A percentile compares a stretch with the other conserved stretches of the same genome.
phyloP scores from a whole-genome alignment of 2,797 vertebrate species.

The Crenichthys baileyi region DNA sequence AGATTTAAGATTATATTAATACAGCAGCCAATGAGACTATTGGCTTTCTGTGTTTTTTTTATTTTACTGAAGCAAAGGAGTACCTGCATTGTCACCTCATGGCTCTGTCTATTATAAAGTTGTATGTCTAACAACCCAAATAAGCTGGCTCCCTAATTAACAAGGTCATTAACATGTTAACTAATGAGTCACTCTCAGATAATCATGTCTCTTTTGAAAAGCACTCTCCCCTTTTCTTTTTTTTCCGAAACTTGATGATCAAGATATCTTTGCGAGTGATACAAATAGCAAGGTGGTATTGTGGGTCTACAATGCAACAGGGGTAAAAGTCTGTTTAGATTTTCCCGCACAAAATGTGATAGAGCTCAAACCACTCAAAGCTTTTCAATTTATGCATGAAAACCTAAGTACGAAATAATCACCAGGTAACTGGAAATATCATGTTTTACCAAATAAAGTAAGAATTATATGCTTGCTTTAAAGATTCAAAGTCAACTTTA shows the following conservation, averaged over 20 bases:
- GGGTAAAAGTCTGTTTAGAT: background rate
- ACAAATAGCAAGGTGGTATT: background rate
- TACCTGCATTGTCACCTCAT: background rate
- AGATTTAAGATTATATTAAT: background rate
- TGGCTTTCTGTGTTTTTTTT: background rate
- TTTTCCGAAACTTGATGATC: background rate
- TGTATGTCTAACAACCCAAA: conserved; percentile 1
- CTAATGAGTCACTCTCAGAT: conserved; percentile 2
- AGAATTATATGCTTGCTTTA: background rate
- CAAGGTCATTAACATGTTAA: conserved; percentile 2
- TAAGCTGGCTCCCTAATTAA: conserved; percentile 3
- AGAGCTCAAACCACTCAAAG: background rate
- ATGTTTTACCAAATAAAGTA: background rate
- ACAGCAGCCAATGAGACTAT: background rate
- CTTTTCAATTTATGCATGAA: background rate
- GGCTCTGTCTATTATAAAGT: background rate
- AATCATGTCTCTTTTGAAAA: conserved; percentile 1
- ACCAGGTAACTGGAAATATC: background rate
- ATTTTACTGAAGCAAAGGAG: background rate
- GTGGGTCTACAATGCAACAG: background rate
- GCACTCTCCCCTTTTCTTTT: background rate
- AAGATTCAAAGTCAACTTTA: background rate
- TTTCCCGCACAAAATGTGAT: background rate
- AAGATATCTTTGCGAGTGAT: background rate
- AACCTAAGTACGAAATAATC: background rate